Evolutionary conservation across 2,113 vertebrate genomes (phyloP), one percentile per base, ranked within the genome.

Genomic region (Copsychus sechellarum): DNA sequence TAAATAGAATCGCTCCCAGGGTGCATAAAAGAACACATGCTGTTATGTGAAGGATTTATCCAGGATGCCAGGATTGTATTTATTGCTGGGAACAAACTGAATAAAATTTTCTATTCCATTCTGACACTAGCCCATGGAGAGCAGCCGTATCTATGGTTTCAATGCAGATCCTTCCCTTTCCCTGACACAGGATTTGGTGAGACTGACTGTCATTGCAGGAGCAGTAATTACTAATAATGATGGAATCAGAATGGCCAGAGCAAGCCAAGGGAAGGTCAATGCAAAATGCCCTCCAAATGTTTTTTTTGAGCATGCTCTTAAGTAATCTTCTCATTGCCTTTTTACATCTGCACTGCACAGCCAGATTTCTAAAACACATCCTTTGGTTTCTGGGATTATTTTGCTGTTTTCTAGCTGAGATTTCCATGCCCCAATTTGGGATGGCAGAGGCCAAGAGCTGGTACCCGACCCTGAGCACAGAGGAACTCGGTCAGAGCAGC

Each of bases 51-150:
- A 95, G 86, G 83, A 84, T 94, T 95, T 96, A 94, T 90, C 95
- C 95, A 86, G 91, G 91, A 95, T 92, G 82, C 80, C 70, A 79
- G 80, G 34, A 79, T 83, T 90, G 81, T 67, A 93, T 96, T 96
- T 94, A 91, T 76, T 97, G 89, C 91, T 97, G 85, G 88, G 86
- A 96, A 96, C 83, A 82, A 96, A 80, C 92, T 93, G 53, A 93
- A 61, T 94, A 96, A 95, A 95, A 93, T 51, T 93, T 92, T 90
- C 57, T 95, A 53, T 91, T 93, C 90, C 89, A 57, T 77, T 94
- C 80, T 96, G 96, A 96, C 86, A 76, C 64, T 73, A 86, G 90
- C 86, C 88, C 88, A 56, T 2, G 5, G 92, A 97, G 69, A 95
- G 69, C 65, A 93, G 80, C 76, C 11, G 0, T 86, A 86, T 93